Conservation (phyloP, 2,113 vertebrate species). For the Protobothrops mucrosquamatus region DNA sequence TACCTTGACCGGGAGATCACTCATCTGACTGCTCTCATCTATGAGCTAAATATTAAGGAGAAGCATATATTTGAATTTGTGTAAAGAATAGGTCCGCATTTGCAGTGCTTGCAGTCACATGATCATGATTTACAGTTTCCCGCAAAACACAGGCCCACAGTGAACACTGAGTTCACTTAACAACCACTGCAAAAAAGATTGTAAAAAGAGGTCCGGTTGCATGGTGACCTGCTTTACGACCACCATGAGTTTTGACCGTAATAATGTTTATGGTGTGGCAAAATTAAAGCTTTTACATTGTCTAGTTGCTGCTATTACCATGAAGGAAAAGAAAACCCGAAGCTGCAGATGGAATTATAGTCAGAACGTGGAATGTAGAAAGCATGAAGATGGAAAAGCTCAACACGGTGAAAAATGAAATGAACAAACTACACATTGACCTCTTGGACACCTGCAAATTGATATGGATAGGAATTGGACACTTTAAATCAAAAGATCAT, state of each 20-base stretch:
- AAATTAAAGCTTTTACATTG: background rate
- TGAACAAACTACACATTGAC: background rate
- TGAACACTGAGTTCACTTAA: background rate
- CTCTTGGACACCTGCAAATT: background rate
- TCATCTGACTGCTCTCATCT: conserved; percentile 98
- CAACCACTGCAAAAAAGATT: background rate
- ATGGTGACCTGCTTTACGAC: background rate
- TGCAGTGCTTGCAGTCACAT: background rate
- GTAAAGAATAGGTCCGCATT: background rate
- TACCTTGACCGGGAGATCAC: conserved; percentile 96
- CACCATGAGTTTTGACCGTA: background rate
- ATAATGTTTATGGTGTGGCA: background rate
- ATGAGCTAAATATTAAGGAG: conserved; percentile 76
- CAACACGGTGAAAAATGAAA: background rate
- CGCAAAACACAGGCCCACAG: background rate
- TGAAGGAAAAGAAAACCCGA: background rate
- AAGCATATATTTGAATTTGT: background rate
- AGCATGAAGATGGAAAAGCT: background rate
- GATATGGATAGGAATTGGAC: background rate
- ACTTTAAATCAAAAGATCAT: background rate
- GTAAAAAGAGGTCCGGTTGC: background rate
- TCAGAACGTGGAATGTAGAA: background rate
- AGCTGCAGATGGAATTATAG: background rate
- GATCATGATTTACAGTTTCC: background rate
- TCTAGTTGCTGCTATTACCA: background rate